These are phyloP conservation scores for Oryctolagus cuniculus DNA, from an alignment of 2,113 vertebrate species.

Conservation along the genomic window DNA sequence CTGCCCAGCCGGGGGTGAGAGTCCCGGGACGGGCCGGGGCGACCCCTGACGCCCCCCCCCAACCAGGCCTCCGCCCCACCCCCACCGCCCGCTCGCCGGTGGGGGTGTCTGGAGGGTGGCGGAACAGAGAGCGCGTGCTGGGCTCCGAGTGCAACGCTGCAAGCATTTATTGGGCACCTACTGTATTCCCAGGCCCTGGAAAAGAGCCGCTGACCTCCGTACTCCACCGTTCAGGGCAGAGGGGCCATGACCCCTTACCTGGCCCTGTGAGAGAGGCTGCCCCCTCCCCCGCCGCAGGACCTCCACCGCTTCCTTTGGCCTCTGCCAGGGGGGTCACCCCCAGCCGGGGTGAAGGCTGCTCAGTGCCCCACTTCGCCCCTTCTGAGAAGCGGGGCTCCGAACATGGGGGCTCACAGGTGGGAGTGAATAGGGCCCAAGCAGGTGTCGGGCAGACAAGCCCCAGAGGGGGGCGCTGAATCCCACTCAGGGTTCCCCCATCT, in stretches of 20 bases:
- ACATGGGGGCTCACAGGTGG: background rate
- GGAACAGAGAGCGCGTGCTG: background rate
- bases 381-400: background rate
- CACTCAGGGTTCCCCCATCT: background rate
- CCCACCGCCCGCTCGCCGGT: background rate
- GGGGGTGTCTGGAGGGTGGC: background rate
- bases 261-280: too few species aligned
- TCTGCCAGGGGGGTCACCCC: background rate
- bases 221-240: background rate
- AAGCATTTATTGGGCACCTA: conserved; percentile 18
- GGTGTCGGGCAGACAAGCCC: background rate
- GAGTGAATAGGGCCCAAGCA: background rate
- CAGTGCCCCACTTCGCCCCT: too few species aligned
- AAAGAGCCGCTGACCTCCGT: background rate
- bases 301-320: background rate
- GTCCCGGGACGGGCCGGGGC: background rate
- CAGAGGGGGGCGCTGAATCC: background rate
- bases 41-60: background rate
- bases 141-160: background rate
- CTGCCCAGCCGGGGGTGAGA: background rate
- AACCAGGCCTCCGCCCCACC: background rate
- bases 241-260: too few species aligned
- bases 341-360: background rate
- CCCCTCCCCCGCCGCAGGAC: background rate
- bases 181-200: background rate